phyloP scores from a whole-genome alignment of 30 jellyfish, hydroid and myxozoan species.

The Aurelia sp. region DNA sequence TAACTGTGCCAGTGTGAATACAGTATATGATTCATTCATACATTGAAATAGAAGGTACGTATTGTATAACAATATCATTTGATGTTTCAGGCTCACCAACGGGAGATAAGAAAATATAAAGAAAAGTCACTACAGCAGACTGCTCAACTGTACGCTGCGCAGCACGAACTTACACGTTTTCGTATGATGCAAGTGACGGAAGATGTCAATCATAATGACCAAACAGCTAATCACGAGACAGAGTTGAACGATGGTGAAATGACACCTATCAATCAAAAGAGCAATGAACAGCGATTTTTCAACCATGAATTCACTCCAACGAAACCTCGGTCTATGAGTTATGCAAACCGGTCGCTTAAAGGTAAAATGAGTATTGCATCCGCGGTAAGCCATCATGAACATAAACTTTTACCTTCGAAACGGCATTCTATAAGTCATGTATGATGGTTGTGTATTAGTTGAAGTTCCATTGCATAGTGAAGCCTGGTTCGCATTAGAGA shows the following conservation, averaged over 20 bases:
- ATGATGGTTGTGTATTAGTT: neutral
- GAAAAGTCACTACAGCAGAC: constrained; percentile 74
- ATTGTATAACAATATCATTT: too few relatives aligned
- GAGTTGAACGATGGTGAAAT: constrained; percentile 18
- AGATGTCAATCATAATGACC: constrained; percentile 57
- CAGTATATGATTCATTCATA: too few relatives aligned
- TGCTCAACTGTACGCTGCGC: constrained; percentile 66
- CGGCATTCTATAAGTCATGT: constrained; percentile 70
- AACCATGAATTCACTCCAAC: constrained; percentile 16
- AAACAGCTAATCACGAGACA: constrained; percentile 10
- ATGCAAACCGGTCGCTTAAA: neutral
- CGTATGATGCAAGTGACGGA: constrained; percentile 15
- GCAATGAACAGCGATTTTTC: constrained; percentile 15
- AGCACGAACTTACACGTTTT: constrained; percentile 58
- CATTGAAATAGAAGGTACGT: too few relatives aligned
- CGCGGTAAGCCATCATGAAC: neutral
- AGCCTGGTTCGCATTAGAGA: too few relatives aligned
- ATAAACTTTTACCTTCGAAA: neutral
- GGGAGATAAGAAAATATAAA: constrained; percentile 68
- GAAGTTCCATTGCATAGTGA: too few relatives aligned
- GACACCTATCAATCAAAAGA: constrained; percentile 56
- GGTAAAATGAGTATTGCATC: constrained; percentile 10
- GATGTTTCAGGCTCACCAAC: constrained; percentile 65
- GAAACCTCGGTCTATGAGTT: constrained; percentile 19
- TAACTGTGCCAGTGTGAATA: too few relatives aligned